A percentile compares a stretch with the other conserved stretches of the same genome.
These are phyloP conservation scores for Anseranas semipalmata DNA, from an alignment of 2,113 vertebrate genomes.

Conservation along the genomic window DNA sequence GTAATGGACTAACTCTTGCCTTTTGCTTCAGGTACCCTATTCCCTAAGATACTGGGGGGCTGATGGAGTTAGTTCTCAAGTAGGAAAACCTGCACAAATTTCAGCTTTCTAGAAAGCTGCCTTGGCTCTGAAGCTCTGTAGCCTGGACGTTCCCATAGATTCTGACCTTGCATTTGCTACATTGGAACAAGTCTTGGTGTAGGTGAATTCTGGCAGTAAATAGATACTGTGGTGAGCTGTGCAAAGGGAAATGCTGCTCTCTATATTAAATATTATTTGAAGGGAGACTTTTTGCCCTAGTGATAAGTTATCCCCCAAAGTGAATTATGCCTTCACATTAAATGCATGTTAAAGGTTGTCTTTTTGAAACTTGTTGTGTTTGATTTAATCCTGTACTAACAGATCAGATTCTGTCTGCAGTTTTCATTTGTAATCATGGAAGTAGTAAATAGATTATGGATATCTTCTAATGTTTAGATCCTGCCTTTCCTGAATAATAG, in stretches of 20 bases:
- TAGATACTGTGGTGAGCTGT: not conserved
- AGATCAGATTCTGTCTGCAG: not conserved
- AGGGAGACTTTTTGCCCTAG: not conserved
- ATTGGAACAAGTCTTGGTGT: not conserved
- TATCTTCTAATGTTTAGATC: conserved; percentile 1
- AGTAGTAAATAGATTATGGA: not conserved
- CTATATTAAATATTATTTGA: not conserved
- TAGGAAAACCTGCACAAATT: not conserved
- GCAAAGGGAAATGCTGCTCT: too few species aligned
- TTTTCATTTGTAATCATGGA: not conserved
- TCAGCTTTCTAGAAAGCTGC: not conserved
- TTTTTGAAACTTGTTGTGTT: too few species aligned
- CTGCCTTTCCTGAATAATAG: not conserved
- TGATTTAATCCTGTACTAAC: too few species aligned
- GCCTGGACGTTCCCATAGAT: not conserved
- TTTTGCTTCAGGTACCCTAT: not conserved
- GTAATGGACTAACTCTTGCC: not conserved
- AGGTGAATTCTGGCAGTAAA: not conserved
- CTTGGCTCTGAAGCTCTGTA: not conserved
- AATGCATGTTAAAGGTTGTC: not conserved
- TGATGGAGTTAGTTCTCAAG: not conserved
- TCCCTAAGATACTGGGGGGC: not conserved
- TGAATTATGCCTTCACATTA: not conserved
- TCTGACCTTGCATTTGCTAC: not conserved
- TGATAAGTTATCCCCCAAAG: not conserved